phyloP scores from a whole-genome alignment of 2,888 invertebrate species.

The Nematopogon swammerdamellus region DNA sequence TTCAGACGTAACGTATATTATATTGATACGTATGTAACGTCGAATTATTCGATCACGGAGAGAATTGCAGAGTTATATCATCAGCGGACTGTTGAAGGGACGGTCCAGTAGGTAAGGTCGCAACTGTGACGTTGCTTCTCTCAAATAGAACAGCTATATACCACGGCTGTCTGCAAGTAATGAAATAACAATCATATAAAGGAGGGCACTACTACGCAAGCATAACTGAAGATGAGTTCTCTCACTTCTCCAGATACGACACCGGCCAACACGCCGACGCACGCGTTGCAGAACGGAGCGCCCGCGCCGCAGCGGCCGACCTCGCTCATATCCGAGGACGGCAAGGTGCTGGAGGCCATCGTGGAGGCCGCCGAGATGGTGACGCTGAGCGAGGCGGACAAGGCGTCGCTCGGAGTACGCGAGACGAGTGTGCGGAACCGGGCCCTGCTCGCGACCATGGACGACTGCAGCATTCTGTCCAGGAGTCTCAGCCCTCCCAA shows the following conservation, averaged over 20 bases:
- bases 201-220: too few relatives aligned
- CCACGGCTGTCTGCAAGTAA: too few relatives aligned
- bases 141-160: too few relatives aligned
- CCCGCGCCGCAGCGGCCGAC: slow-evolving; percentile 56
- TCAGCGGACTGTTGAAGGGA: too few relatives aligned
- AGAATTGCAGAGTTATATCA: too few relatives aligned
- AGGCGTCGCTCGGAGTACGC: slow-evolving; percentile 35
- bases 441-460: slow-evolving; percentile 51
- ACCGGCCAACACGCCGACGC: slow-evolving; percentile 45
- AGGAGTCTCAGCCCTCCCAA: slow-evolving; percentile 45
- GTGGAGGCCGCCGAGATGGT: slow-evolving; percentile 69
- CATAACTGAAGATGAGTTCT: too few relatives aligned
- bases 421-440: slow-evolving; percentile 49
- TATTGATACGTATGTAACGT: too few relatives aligned
- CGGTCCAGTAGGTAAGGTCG: too few relatives aligned
- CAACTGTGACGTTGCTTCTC: too few relatives aligned
- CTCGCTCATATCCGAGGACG: slow-evolving; percentile 62
- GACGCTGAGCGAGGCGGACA: slow-evolving; percentile 56
- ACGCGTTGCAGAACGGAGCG: slow-evolving; percentile 27
- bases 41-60: too few relatives aligned
- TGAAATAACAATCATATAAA: too few relatives aligned
- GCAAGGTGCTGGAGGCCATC: slow-evolving; percentile 63
- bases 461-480: slow-evolving; percentile 48
- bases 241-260: slow-evolving; percentile 49
- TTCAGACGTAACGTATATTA: too few relatives aligned